Conservation (phyloP, 2,797 vertebrate species). For the Macropodus opercularis region DNA sequence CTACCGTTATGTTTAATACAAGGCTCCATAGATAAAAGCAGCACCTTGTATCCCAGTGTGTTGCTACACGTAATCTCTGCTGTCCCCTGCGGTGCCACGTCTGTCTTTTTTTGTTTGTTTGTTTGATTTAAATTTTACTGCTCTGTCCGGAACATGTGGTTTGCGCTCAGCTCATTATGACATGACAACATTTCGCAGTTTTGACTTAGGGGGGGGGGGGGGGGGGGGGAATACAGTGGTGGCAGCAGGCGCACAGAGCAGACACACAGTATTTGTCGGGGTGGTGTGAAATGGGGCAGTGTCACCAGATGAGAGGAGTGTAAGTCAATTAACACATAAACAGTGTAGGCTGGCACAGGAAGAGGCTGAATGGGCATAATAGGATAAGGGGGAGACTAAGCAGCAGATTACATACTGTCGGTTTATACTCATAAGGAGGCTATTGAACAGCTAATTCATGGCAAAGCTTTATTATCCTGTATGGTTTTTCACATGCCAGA, state of each 20-base stretch:
- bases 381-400: conserved; percentile 6
- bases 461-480: conserved; percentile 3
- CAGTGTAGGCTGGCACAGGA: conserved; percentile 26
- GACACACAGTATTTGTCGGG: conserved; percentile 61
- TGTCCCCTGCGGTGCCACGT: neutral
- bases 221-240: too few species aligned
- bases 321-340: conserved; percentile 61
- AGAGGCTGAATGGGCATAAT: conserved; percentile 6
- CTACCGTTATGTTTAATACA: too few species aligned
- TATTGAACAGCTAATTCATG: neutral
- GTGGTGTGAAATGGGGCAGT: conserved; percentile 52
- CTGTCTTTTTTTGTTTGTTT: neutral
- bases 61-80: neutral
- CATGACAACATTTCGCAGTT: conserved; percentile 31
- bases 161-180: conserved; percentile 1
- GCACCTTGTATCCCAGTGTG: neutral
- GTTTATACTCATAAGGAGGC: neutral
- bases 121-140: conserved; percentile 1
- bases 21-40: too few species aligned
- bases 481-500: conserved; percentile 1
- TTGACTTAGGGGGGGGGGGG: conserved; percentile 17
- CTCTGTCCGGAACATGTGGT: conserved; percentile 3
- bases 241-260: conserved; percentile 37
- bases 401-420: neutral
- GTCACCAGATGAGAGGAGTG: conserved; percentile 58